Conservation (phyloP, 23 tunicate species). For the Diplosoma virens region DNA sequence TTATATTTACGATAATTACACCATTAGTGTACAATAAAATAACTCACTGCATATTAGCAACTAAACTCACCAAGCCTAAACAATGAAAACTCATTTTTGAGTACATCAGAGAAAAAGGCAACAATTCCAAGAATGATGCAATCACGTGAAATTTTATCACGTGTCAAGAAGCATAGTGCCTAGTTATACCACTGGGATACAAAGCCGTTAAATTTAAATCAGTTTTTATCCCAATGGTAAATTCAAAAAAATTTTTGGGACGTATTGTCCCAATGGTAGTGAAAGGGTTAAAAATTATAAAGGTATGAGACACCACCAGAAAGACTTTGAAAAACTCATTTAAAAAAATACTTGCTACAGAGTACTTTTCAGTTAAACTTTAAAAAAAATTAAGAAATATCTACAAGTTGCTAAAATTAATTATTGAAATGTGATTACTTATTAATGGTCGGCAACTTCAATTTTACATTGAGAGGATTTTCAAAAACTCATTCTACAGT, state of each 20-base stretch:
- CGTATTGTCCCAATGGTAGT: conserved; percentile 13
- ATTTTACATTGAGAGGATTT: too few species aligned
- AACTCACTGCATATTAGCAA: conserved; percentile 18
- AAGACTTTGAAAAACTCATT: too few species aligned
- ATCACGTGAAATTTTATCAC: conserved; percentile 14
- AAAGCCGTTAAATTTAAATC: conserved; percentile 15
- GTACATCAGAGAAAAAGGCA: conserved; percentile 3
- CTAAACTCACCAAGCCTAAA: conserved; percentile 16
- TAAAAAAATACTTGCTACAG: too few species aligned
- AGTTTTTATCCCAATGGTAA: conserved; percentile 23
- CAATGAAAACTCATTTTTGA: conserved; percentile 13
- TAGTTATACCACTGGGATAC: conserved; percentile 21
- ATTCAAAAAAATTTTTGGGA: conserved; percentile 23
- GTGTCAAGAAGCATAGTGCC: conserved; percentile 12
- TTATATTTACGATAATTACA: too few species aligned
- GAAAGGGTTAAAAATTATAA: conserved; percentile 16
- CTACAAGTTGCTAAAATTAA: too few species aligned
- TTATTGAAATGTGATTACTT: too few species aligned
- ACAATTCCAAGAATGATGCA: conserved; percentile 12
- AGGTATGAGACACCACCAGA: too few species aligned
- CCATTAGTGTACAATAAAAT: conserved; percentile 16
- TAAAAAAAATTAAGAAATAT: too few species aligned
- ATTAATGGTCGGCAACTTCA: too few species aligned
- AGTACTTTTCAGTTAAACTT: too few species aligned
- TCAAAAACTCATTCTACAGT: too few species aligned